Percentiles rank a stretch among this genome's conserved stretches.
These are phyloP conservation scores for Mohoua ochrocephala DNA, from an alignment of 2,113 vertebrate species.

Conservation along the genomic window DNA sequence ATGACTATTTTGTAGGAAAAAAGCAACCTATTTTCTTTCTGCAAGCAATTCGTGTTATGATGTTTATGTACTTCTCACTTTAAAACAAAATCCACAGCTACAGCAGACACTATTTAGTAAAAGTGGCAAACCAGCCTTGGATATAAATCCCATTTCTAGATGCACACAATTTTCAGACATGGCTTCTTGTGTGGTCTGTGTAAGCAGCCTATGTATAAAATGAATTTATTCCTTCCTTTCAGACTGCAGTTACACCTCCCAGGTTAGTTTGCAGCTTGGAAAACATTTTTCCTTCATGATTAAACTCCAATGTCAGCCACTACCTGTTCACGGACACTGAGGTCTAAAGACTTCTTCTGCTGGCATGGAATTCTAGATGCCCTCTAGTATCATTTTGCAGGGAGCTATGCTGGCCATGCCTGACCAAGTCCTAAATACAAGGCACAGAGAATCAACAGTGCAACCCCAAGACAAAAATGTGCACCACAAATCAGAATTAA, in stretches of 20 bases:
- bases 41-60: not conserved
- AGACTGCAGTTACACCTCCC: not conserved
- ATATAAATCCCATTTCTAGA: not conserved
- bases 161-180: not conserved
- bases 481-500: not conserved
- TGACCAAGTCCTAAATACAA: not conserved
- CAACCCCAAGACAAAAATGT: fast-evolving
- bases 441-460: not conserved
- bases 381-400: not conserved
- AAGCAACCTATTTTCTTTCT: not conserved
- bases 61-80: not conserved
- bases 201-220: not conserved
- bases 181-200: not conserved
- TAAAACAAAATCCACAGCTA: not conserved
- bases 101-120: not conserved
- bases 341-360: not conserved
- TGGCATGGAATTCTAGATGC: not conserved
- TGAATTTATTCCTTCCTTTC: not conserved
- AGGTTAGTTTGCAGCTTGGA: not conserved
- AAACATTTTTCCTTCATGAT: not conserved
- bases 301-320: not conserved
- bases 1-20: not conserved
- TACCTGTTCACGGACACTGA: not conserved
- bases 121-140: not conserved
- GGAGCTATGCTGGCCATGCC: not conserved